Percentiles rank a stretch among this genome's conserved stretches.
Conservation (phyloP, 2,888 invertebrate species). For the Drosophila histrio region DNA sequence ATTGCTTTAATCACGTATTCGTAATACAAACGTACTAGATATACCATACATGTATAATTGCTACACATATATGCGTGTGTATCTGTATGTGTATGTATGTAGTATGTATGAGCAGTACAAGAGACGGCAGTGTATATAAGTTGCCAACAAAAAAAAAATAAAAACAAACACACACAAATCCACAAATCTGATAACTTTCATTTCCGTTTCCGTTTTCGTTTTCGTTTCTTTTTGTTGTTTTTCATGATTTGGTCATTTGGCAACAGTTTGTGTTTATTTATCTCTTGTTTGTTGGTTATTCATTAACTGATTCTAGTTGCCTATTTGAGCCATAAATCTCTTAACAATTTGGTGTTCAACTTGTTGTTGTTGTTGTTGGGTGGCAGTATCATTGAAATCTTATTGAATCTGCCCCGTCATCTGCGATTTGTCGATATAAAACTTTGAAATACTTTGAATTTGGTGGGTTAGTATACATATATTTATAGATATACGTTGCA, state of each 20-base stretch:
- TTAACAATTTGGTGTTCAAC: slow-evolving; percentile 20
- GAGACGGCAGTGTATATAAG: slow-evolving; percentile 61
- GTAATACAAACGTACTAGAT: slow-evolving; percentile 23
- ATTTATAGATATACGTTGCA: slow-evolving; percentile 67
- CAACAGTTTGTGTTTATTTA: slow-evolving; percentile 2
- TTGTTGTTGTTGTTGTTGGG: slow-evolving; percentile 17
- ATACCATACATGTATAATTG: slow-evolving; percentile 19
- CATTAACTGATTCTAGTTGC: slow-evolving; percentile 3
- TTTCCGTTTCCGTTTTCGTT: slow-evolving; percentile 4
- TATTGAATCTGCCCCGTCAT: slow-evolving; percentile 25
- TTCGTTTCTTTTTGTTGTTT: background rate
- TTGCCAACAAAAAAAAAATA: slow-evolving; percentile 44
- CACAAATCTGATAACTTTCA: slow-evolving; percentile 27
- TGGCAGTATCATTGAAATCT: slow-evolving; percentile 19
- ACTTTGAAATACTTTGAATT: slow-evolving; percentile 81
- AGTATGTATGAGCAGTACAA: slow-evolving; percentile 43
- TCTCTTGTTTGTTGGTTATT: background rate
- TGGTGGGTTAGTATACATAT: slow-evolving; percentile 80
- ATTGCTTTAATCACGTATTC: slow-evolving; percentile 53
- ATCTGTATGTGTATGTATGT: slow-evolving; percentile 13
- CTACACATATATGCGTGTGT: slow-evolving; percentile 4
- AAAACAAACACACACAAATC: slow-evolving; percentile 10
- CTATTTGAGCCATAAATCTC: background rate
- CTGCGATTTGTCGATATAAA: slow-evolving; percentile 59
- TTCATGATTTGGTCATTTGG: slow-evolving; percentile 13